Conservation (phyloP, 2,113 vertebrate species). For the Triplophysa tibetana region DNA sequence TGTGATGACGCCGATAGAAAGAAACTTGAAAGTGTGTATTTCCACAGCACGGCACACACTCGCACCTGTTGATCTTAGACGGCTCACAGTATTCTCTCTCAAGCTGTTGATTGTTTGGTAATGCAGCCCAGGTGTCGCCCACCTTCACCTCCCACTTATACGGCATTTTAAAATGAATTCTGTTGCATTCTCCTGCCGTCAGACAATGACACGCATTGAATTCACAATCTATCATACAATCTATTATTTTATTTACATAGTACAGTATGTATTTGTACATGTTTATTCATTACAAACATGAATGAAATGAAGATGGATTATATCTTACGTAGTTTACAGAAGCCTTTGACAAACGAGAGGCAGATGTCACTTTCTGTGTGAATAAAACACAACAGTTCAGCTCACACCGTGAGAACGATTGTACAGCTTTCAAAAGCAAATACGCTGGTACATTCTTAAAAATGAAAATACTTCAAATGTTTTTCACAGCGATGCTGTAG, state of each 20-base stretch:
- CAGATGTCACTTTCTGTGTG: slow-evolving; percentile 51
- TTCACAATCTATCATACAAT: neutral
- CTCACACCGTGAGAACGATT: too few species aligned
- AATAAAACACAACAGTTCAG: neutral
- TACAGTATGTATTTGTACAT: too few species aligned
- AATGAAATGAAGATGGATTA: too few species aligned
- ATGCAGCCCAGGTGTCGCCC: slow-evolving; percentile 40
- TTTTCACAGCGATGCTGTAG: too few species aligned
- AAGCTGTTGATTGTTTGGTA: slow-evolving; percentile 53
- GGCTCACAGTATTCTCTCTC: slow-evolving; percentile 62
- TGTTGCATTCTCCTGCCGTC: slow-evolving; percentile 50
- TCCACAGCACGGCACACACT: neutral
- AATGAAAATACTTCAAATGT: too few species aligned
- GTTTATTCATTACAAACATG: too few species aligned
- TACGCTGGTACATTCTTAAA: neutral
- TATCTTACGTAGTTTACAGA: slow-evolving; percentile 40
- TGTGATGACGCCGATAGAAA: too few species aligned
- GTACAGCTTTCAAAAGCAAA: neutral
- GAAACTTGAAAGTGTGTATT: neutral
- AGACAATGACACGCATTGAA: neutral
- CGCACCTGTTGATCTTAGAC: slow-evolving; percentile 47
- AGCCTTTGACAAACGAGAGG: slow-evolving; percentile 47
- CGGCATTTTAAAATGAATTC: slow-evolving; percentile 56
- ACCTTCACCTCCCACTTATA: slow-evolving; percentile 58
- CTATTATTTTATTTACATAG: too few species aligned